phyloP scores from a whole-genome alignment of 2,113 vertebrate species.

The Tetrao urogallus region DNA sequence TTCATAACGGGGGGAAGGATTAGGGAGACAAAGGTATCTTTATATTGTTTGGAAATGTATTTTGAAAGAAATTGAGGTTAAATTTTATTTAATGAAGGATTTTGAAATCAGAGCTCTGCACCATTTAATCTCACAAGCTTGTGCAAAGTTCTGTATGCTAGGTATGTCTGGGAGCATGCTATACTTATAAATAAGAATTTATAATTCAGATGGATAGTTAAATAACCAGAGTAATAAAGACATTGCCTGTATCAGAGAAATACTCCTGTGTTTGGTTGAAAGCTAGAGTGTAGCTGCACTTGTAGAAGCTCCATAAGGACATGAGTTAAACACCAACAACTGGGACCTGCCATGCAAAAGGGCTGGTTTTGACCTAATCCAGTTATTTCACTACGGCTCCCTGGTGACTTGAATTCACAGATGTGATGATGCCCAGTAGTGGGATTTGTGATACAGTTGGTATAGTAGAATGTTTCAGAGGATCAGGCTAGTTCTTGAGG shows the following conservation, averaged over 20 bases:
- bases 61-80: constrained; percentile 14
- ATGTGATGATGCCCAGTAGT: background rate
- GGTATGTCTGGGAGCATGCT: background rate
- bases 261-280: background rate
- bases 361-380: background rate
- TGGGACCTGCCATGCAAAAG: background rate
- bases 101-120: background rate
- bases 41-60: constrained; percentile 10
- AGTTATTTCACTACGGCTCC: background rate
- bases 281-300: background rate
- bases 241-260: background rate
- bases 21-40: background rate
- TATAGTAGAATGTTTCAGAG: background rate
- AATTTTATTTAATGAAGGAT: constrained; percentile 21
- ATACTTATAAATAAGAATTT: background rate
- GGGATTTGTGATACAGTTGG: background rate
- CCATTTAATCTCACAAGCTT: background rate
- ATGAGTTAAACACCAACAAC: background rate
- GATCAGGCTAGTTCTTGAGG: background rate
- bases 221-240: background rate
- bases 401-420: background rate
- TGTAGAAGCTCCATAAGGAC: background rate
- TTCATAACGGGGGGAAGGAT: background rate
- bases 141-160: background rate
- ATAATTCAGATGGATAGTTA: background rate